These are phyloP conservation scores for Ceryle rudis DNA, from an alignment of 2,797 vertebrate species.

Conservation along the genomic window DNA sequence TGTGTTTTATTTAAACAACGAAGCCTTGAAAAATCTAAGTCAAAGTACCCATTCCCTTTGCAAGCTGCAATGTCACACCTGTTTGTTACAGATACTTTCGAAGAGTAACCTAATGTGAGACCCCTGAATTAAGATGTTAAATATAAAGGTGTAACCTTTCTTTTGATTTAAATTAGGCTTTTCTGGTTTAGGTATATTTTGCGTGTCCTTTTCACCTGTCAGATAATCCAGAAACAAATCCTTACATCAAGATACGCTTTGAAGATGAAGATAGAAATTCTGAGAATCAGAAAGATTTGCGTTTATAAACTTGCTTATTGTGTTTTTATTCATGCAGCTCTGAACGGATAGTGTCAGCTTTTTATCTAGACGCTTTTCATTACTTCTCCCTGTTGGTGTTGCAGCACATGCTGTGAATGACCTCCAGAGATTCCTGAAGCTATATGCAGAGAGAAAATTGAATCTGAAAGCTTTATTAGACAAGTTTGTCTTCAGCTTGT, in stretches of 20 bases:
- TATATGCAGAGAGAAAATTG: constrained; percentile 80
- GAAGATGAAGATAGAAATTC: constrained; percentile 71
- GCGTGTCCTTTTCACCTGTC: constrained; percentile 49
- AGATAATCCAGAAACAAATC: constrained; percentile 64
- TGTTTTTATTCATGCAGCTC: constrained; percentile 73
- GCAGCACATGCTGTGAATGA: constrained; percentile 80
- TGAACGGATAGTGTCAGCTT: constrained; percentile 77
- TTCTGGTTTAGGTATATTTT: constrained; percentile 40
- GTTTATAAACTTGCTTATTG: constrained; percentile 76
- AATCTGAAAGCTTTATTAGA: constrained; percentile 86
- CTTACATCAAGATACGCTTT: constrained; percentile 26
- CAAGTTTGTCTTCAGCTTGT: constrained; percentile 81
- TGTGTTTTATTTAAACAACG: background rate
- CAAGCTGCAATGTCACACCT: constrained; percentile 7
- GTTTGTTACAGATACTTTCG: constrained; percentile 11
- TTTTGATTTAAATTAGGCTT: constrained; percentile 45
- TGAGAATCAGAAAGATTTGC: constrained; percentile 66
- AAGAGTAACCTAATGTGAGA: background rate
- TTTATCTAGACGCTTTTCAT: constrained; percentile 82
- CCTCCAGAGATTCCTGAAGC: constrained; percentile 81
- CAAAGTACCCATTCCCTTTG: constrained; percentile 10
- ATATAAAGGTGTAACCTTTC: constrained; percentile 46
- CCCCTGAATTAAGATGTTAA: constrained; percentile 32
- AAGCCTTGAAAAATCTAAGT: constrained; percentile 14
- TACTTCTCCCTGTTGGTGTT: constrained; percentile 81